phyloP scores from a whole-genome alignment of 2,797 vertebrate species.

The Notamacropus eugenii region DNA sequence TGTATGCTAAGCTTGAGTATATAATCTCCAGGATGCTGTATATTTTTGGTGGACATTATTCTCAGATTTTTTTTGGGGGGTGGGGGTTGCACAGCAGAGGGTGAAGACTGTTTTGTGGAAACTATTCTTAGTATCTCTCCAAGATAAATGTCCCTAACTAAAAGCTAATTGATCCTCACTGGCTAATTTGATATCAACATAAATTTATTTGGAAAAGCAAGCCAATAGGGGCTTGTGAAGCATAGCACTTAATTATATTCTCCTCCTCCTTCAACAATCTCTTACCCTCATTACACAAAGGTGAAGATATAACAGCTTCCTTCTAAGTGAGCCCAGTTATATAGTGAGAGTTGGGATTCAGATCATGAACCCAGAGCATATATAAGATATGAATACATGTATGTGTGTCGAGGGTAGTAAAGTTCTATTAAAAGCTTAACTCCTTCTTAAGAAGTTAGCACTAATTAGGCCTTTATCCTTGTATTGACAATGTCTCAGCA shows the following conservation, averaged over 20 bases:
- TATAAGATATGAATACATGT: neutral
- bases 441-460: neutral
- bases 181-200: neutral
- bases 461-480: neutral
- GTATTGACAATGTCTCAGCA: neutral
- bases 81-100: neutral
- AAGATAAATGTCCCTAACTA: neutral
- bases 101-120: neutral
- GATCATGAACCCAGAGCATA: neutral
- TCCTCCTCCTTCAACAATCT: neutral
- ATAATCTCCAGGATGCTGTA: neutral
- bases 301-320: neutral
- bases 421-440: neutral
- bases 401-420: neutral
- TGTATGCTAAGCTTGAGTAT: neutral
- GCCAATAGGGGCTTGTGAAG: neutral
- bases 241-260: neutral
- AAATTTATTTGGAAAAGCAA: neutral
- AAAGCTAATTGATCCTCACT: neutral
- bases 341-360: neutral
- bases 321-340: neutral
- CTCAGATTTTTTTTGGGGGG: neutral
- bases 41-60: neutral
- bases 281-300: neutral
- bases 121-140: neutral